Evolutionary conservation across 2,113 vertebrate species (phyloP).

Genomic region (Poeciliopsis turrubarensis): DNA sequence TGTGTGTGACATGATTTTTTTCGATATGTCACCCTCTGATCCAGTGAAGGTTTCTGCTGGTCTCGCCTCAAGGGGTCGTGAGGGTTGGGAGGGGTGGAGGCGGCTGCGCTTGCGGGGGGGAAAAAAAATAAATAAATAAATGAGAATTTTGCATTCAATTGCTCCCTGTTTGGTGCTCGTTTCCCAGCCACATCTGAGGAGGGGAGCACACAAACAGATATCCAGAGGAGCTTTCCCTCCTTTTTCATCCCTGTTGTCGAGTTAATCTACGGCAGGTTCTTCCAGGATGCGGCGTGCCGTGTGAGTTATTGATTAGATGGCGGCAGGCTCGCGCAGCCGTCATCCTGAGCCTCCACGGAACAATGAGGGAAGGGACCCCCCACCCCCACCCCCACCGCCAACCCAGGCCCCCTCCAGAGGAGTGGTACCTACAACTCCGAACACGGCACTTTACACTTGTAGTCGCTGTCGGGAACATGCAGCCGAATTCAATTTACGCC

Average conservation of each 20-base stretch:
- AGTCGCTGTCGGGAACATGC: conserved; percentile 72
- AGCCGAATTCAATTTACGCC: conserved; percentile 82
- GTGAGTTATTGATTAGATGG: conserved; percentile 89
- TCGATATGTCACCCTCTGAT: conserved; percentile 78
- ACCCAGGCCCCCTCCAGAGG: conserved; percentile 52
- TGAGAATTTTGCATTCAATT: conserved; percentile 77
- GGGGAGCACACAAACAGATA: conserved; percentile 84
- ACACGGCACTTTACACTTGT: conserved; percentile 81
- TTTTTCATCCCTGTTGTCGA: conserved; percentile 83
- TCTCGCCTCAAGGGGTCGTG: conserved; percentile 69
- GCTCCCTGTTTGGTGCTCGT: conserved; percentile 71
- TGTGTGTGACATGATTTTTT: conserved; percentile 71
- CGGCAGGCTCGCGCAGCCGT: conserved; percentile 64
- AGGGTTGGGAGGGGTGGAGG: conserved; percentile 17
- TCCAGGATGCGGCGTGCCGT: conserved; percentile 80
- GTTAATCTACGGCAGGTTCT: conserved; percentile 87
- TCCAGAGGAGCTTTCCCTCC: conserved; percentile 76
- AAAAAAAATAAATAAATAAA: conserved; percentile 66
- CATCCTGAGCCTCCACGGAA: conserved; percentile 70
- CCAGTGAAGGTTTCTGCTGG: conserved; percentile 68
- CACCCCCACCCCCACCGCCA: too few species aligned
- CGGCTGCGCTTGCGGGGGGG: conserved; percentile 68
- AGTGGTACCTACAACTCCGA: conserved; percentile 69
- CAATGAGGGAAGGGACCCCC: conserved; percentile 62
- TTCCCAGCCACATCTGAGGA: conserved; percentile 49